Evolutionary conservation across 1,140 invertebrate genomes (phyloP).

Genomic region (Hyles vespertilio): DNA sequence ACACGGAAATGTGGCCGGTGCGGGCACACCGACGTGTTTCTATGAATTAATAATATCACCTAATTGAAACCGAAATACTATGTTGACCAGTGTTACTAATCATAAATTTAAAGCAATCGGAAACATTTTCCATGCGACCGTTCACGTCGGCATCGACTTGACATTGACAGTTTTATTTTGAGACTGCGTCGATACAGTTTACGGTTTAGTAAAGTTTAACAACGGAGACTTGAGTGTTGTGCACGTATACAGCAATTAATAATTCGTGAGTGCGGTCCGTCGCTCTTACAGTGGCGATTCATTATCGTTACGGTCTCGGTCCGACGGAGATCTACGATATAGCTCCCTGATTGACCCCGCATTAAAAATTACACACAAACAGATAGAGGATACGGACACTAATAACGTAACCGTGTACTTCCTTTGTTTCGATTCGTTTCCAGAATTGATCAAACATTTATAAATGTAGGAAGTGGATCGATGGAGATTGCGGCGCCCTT

Average conservation of each 20-base stretch:
- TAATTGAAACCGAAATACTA: conserved; percentile 65
- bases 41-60: conserved; percentile 65
- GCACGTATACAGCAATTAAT: conserved; percentile 57
- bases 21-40: conserved; percentile 50
- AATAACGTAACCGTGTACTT: conserved; percentile 51
- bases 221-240: conserved; percentile 34
- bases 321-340: conserved; percentile 67
- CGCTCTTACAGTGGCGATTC: conserved; percentile 64
- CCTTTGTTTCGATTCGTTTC: conserved; percentile 61
- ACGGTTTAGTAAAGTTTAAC: conserved; percentile 23
- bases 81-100: conserved; percentile 40
- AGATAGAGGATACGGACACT: conserved; percentile 60
- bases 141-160: background rate
- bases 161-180: conserved; percentile 2
- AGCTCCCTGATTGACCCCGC: conserved; percentile 73
- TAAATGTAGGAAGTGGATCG: conserved; percentile 40
- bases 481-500: conserved; percentile 40
- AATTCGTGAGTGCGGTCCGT: conserved; percentile 63
- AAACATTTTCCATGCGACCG: conserved; percentile 1
- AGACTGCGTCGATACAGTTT: conserved; percentile 4
- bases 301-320: conserved; percentile 68
- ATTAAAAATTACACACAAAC: conserved; percentile 76
- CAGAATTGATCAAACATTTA: conserved; percentile 59
- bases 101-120: conserved; percentile 33
- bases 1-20: conserved; percentile 52